Conservation (phyloP, 2,888 invertebrate species). For the Ornithoptera priamus region DNA sequence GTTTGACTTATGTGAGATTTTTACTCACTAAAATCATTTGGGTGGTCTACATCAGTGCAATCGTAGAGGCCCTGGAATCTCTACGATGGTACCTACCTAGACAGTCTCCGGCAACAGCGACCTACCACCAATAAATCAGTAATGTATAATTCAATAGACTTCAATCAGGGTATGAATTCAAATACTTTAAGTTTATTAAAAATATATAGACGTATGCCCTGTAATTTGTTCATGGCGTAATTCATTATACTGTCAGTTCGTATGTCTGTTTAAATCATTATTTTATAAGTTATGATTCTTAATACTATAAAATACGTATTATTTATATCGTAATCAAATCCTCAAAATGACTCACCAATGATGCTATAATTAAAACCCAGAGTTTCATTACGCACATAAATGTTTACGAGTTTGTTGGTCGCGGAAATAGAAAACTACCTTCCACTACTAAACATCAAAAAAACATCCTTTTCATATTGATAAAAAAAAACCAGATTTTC, state of each 20-base stretch:
- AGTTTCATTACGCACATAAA: constrained; percentile 8
- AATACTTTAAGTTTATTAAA: too few relatives aligned
- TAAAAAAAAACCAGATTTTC: too few relatives aligned
- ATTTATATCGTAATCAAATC: neutral
- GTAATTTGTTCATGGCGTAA: neutral
- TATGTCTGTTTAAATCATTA: neutral
- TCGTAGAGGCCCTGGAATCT: too few relatives aligned
- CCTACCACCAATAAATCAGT: too few relatives aligned
- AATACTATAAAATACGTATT: neutral
- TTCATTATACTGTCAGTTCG: constrained; percentile 5
- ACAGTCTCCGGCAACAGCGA: too few relatives aligned
- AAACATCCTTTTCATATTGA: neutral
- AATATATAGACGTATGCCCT: too few relatives aligned
- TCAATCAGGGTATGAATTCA: too few relatives aligned
- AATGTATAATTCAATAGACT: too few relatives aligned
- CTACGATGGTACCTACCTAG: too few relatives aligned
- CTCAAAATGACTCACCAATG: constrained; percentile 10
- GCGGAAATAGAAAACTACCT: constrained; percentile 1
- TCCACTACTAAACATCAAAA: neutral
- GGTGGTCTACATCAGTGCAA: too few relatives aligned
- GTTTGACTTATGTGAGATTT: too few relatives aligned
- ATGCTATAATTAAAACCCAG: constrained; percentile 8
- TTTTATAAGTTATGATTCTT: neutral
- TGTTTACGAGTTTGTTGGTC: constrained; percentile 8
- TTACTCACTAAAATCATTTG: too few relatives aligned